These are phyloP conservation scores for Theodoxus fluviatilis DNA, from an alignment of 2,888 invertebrate genomes.

Conservation along the genomic window DNA sequence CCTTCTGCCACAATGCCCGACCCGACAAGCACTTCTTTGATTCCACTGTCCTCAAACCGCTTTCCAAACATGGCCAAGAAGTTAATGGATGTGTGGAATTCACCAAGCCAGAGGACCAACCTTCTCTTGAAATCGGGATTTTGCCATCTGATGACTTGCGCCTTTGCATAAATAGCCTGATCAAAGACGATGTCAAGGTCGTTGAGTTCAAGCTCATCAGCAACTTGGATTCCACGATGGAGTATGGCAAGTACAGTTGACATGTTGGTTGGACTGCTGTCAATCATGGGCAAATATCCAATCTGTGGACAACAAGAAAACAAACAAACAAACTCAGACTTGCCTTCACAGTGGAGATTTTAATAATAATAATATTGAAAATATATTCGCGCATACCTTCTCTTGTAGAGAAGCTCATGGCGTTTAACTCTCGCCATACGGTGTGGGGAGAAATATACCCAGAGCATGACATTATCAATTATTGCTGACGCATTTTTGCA, in stretches of 20 bases:
- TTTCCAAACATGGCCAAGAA: conserved; percentile 34
- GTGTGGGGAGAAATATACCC: too few species aligned
- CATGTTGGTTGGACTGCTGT: conserved; percentile 33
- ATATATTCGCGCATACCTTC: too few species aligned
- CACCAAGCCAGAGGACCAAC: conserved; percentile 31
- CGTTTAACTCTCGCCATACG: too few species aligned
- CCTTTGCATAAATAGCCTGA: conserved; percentile 37
- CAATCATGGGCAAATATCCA: conserved; percentile 34
- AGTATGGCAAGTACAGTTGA: conserved; percentile 35
- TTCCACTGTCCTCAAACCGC: conserved; percentile 34
- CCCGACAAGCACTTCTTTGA: conserved; percentile 34
- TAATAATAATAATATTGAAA: too few species aligned
- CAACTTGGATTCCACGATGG: conserved; percentile 28
- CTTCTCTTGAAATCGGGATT: conserved; percentile 22
- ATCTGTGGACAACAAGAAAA: too few species aligned
- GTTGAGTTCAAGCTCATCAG: conserved; percentile 25
- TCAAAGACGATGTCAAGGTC: conserved; percentile 33
- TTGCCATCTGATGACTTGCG: conserved; percentile 30
- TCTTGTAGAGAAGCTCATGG: too few species aligned
- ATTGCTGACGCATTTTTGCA: too few species aligned
- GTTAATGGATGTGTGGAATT: conserved; percentile 32
- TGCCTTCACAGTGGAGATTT: too few species aligned
- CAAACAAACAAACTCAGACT: too few species aligned
- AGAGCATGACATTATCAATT: too few species aligned
- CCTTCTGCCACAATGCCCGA: conserved; percentile 36